Percentiles rank a stretch among this genome's conserved stretches.
Conservation (phyloP, 2,113 vertebrate species). For the Arizona elegans region DNA sequence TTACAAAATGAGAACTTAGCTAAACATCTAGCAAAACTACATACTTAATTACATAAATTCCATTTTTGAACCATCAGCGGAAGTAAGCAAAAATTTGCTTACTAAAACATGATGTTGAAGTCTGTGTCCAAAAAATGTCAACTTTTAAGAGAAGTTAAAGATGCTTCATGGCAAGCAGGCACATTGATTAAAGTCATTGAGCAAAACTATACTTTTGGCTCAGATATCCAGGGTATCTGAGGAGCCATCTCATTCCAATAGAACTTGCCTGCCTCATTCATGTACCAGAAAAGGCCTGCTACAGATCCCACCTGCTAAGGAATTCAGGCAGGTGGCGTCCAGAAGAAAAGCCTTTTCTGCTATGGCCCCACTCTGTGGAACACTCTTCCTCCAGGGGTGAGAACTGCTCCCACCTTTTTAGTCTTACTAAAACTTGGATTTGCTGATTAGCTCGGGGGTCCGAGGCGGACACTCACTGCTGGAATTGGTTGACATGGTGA, state of each 20-base stretch:
- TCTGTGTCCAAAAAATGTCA: neutral
- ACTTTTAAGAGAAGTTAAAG: neutral
- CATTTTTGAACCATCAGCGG: neutral
- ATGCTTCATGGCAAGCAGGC: neutral
- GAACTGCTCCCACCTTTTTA: neutral
- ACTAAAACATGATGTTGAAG: neutral
- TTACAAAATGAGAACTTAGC: neutral
- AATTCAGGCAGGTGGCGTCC: neutral
- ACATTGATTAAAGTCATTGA: neutral
- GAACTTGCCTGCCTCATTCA: neutral
- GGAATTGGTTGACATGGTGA: neutral
- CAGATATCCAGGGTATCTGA: neutral
- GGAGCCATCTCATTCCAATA: neutral
- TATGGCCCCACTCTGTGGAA: neutral
- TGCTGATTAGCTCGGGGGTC: neutral
- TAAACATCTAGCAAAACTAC: neutral
- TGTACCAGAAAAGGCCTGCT: neutral
- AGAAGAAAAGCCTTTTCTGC: neutral
- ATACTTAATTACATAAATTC: neutral
- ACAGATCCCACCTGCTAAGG: neutral
- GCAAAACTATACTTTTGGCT: neutral
- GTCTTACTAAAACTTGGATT: neutral
- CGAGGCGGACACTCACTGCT: neutral
- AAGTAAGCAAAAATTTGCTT: neutral
- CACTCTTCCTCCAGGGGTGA: neutral